Conservation (phyloP, 2,113 vertebrate species). For the Gobiocypris rarus region DNA sequence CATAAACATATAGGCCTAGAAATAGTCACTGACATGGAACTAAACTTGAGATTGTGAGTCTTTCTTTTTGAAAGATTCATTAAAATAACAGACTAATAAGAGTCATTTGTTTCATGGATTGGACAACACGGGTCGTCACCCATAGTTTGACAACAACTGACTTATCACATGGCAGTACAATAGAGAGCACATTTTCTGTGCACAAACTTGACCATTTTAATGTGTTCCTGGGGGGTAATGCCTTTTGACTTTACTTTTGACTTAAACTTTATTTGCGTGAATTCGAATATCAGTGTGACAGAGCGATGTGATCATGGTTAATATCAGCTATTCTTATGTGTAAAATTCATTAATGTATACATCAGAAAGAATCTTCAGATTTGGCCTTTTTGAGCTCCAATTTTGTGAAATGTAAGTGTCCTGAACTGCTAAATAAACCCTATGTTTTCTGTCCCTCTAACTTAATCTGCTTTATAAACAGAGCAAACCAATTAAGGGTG, state of each 20-base stretch:
- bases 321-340: background rate
- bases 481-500: constrained; percentile 43
- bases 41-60: background rate
- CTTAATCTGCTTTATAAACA: constrained; percentile 42
- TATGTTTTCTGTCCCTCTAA: constrained; percentile 39
- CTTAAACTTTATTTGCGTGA: background rate
- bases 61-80: background rate
- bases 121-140: background rate
- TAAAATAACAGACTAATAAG: background rate
- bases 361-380: background rate
- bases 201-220: background rate
- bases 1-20: too few species aligned
- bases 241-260: background rate
- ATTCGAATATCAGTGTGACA: background rate
- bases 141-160: background rate
- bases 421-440: constrained; percentile 29
- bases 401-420: background rate
- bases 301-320: background rate
- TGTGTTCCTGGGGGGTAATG: background rate
- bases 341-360: background rate
- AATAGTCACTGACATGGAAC: background rate
- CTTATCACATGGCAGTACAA: background rate
- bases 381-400: background rate
- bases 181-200: background rate
- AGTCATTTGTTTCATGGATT: background rate